phyloP scores from a whole-genome alignment of 2,888 invertebrate genomes.

The Rhorus exstirpatorius region DNA sequence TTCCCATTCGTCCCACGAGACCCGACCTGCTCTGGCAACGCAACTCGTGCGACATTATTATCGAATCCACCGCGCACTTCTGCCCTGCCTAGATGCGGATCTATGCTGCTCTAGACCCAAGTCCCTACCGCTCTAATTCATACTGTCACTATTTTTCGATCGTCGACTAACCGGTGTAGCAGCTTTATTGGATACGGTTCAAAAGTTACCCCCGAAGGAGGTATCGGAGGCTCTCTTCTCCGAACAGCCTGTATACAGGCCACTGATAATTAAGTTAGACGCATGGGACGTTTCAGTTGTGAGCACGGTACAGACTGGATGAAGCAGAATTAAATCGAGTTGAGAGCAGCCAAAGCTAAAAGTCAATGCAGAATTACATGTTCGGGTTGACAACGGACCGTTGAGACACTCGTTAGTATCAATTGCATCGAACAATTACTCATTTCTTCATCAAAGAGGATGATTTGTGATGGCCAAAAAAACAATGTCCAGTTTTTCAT shows the following conservation, averaged over 20 bases:
- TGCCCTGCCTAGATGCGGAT: conserved; percentile 25
- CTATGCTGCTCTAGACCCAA: conserved; percentile 6
- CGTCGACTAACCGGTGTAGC: conserved; percentile 16
- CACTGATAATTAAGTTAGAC: conserved; percentile 22
- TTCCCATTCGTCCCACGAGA: conserved; percentile 62
- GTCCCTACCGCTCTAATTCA: conserved; percentile 51
- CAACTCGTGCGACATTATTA: conserved; percentile 51
- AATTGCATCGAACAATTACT: no score
- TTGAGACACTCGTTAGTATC: no score
- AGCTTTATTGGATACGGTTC: conserved; percentile 35
- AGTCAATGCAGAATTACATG: no score
- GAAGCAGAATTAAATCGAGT: no score
- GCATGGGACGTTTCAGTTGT: no score
- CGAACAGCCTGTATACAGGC: background rate
- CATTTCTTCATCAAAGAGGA: no score
- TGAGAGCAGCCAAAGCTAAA: no score
- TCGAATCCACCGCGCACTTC: conserved; percentile 48
- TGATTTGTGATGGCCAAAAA: no score
- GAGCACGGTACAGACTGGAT: no score
- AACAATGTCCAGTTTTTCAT: no score
- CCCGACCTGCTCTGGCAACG: conserved; percentile 45
- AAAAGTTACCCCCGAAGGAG: conserved; percentile 14
- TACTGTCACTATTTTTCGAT: conserved; percentile 51
- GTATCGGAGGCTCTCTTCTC: background rate
- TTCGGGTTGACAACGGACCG: no score